These are phyloP conservation scores for Ptychadena robeensis DNA, from an alignment of 2,797 vertebrate genomes.

Conservation along the genomic window DNA sequence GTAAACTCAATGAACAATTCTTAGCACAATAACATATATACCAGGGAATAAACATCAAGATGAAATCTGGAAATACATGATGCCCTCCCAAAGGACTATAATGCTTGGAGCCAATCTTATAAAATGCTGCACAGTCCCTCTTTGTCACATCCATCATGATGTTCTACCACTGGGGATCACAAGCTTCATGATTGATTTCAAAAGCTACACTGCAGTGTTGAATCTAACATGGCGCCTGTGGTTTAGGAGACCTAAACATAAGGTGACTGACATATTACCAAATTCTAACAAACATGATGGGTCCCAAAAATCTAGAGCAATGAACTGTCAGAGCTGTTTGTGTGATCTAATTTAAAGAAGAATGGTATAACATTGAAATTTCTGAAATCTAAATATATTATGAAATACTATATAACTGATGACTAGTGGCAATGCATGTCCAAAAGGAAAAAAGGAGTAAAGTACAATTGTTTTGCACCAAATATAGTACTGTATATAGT, in stretches of 20 bases:
- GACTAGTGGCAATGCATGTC: too few species aligned
- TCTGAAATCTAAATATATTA: neutral
- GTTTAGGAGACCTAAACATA: slow-evolving; percentile 35
- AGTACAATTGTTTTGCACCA: too few species aligned
- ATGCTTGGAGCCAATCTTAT: slow-evolving; percentile 35
- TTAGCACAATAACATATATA: neutral
- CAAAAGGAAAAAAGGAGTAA: too few species aligned
- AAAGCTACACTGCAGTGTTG: slow-evolving; percentile 29
- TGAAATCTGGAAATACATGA: slow-evolving; percentile 3
- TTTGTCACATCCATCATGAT: slow-evolving; percentile 44
- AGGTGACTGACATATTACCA: slow-evolving; percentile 37
- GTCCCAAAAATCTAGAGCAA: slow-evolving; percentile 10
- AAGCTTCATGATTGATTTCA: slow-evolving; percentile 46
- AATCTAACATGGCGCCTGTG: slow-evolving; percentile 36
- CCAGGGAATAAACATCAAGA: neutral
- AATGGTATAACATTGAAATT: neutral
- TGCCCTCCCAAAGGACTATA: slow-evolving; percentile 28
- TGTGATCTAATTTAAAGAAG: neutral
- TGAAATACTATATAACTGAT: too few species aligned
- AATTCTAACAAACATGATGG: slow-evolving; percentile 28
- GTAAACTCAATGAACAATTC: neutral
- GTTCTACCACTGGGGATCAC: slow-evolving; percentile 42
- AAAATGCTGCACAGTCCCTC: slow-evolving; percentile 28
- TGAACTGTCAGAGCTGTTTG: neutral
- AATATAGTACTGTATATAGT: too few species aligned